Base-by-base conservation (phyloP, 2,113 vertebrate genomes). In the Rhizomys pruinosus region DNA sequence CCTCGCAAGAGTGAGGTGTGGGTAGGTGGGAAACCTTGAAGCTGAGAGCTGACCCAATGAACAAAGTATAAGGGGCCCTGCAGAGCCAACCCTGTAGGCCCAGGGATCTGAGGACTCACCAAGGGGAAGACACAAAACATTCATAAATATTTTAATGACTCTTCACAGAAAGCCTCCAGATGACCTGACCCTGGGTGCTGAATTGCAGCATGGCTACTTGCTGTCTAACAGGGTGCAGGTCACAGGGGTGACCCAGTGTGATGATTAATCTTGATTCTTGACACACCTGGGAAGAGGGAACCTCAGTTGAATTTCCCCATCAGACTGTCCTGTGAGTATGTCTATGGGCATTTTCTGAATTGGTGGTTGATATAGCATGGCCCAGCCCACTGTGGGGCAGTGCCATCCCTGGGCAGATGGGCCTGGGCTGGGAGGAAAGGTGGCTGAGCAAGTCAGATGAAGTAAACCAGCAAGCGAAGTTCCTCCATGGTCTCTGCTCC, bases 11-110 rank as follows among this genome's bases (percentile, higher is more conserved):
- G 44, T 0, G 1, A 37, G 5, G 39, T 22, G 39, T 29, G 34
- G 0, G 25, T 37, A 13, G 10, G 20, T 20, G 11, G 1, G 0
- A 17, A 8, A 9, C 3, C 39, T 3, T 2, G 22, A 42, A 0
- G 3, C 91, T 11, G 1, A 77, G 88, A 34, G 32, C 34, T n/a
- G 7, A 57, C 16, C 79, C 34, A 4, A 16, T 32, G 25, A 20
- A 9, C 13, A 71, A 19, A 39, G 34, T 17, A 29, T 3, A 2
- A 32, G 19, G 39, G n/a, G 4, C 20, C 20, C 12, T 2, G 42
- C 7, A 7, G 64, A 64, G 61, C 3, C 19, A 27, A 32, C 39
- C 1, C 76, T 0, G 25, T 57, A 11, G 29, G 44, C 2, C 90
- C 47, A 9, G 34, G 1, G 20, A 37, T 9, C 57, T 15, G 1